phyloP scores from a whole-genome alignment of 2,797 vertebrate species.

The Molothrus ater region DNA sequence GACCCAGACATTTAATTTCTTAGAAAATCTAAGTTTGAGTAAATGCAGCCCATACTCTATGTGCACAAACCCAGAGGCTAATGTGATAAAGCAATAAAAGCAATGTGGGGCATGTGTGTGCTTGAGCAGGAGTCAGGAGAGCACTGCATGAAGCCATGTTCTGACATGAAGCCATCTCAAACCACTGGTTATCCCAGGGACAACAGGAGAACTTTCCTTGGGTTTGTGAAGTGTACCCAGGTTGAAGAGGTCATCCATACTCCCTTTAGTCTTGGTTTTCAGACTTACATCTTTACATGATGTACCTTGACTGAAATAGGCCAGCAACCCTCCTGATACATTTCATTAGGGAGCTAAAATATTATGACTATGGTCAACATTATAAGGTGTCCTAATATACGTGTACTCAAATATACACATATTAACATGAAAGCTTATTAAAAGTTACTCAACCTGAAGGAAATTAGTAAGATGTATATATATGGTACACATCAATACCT shows the following conservation, averaged over 20 bases:
- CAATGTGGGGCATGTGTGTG: not conserved
- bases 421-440: not conserved
- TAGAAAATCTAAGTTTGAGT: not conserved
- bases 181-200: not conserved
- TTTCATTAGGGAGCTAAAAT: not conserved
- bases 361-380: not conserved
- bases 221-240: not conserved
- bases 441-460: not conserved
- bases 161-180: not conserved
- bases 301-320: not conserved
- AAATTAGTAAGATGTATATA: not conserved
- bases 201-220: not conserved
- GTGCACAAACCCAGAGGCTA: not conserved
- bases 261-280: not conserved
- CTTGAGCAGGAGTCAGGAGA: not conserved
- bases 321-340: not conserved
- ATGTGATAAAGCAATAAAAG: not conserved
- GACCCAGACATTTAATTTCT: not conserved
- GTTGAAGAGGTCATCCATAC: not conserved
- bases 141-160: accelerated
- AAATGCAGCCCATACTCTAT: not conserved
- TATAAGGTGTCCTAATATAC: not conserved
- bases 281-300: not conserved
- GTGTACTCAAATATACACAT: not conserved
- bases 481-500: not conserved